Evolutionary conservation across 2,797 vertebrate species (phyloP).

Genomic region (Tinamus major): DNA sequence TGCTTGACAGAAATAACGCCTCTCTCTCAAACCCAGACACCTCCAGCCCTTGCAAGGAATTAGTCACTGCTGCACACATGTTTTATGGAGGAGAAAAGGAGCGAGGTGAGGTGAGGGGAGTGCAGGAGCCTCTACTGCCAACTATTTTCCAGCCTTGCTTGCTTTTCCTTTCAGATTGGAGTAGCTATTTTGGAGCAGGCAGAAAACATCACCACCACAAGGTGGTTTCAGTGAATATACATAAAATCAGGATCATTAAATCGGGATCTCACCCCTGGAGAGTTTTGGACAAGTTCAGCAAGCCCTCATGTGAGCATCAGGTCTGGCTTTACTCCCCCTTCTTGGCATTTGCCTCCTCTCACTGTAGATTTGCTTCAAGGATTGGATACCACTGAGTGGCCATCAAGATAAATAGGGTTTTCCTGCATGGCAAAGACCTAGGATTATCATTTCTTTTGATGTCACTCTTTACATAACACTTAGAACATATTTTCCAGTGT

Average conservation of each 20-base stretch:
- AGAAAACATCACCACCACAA: not conserved
- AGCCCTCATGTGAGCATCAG: not conserved
- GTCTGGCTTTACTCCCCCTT: not conserved
- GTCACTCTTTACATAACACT: not conserved
- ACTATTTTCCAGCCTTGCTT: not conserved
- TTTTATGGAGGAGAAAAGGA: not conserved
- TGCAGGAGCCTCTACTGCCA: not conserved
- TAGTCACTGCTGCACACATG: not conserved
- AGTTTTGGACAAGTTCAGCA: not conserved
- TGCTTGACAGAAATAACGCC: not conserved
- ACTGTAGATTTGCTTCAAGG: not conserved
- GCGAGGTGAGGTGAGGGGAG: not conserved
- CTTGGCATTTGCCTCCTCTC: fast-evolving
- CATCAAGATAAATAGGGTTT: not conserved
- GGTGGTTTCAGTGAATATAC: not conserved
- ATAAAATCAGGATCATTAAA: not conserved
- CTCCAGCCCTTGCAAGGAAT: not conserved
- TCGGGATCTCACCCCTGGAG: not conserved
- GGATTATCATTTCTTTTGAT: not conserved
- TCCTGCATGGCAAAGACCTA: not conserved
- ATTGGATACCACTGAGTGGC: not conserved
- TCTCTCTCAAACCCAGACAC: not conserved
- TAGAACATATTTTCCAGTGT: not conserved
- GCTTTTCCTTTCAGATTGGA: not conserved
- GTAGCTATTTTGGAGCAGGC: not conserved